A percentile compares a stretch with the other conserved stretches of the same genome.
Evolutionary conservation across 2,888 invertebrate genomes (phyloP).

Genomic region (Trissolcus brochymenae): DNA sequence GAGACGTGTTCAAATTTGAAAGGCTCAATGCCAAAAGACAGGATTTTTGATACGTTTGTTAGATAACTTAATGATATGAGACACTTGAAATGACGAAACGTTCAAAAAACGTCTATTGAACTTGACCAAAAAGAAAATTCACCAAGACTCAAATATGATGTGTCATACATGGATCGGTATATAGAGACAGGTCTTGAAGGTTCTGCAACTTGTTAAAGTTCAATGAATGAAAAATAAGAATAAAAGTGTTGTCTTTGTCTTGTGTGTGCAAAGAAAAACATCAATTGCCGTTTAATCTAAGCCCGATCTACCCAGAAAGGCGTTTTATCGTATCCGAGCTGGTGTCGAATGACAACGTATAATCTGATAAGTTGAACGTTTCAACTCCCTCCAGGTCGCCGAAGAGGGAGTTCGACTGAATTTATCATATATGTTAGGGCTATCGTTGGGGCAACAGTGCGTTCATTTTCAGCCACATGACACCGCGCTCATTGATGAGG

Average conservation of each 20-base stretch:
- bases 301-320: constrained; percentile 27
- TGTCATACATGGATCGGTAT: no score
- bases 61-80: no score
- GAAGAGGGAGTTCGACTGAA: constrained; percentile 66
- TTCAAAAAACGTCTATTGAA: no score
- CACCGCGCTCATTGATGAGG: constrained; percentile 16
- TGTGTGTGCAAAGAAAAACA: neutral
- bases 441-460: constrained; percentile 61
- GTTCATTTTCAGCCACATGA: constrained; percentile 52
- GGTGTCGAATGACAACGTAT: constrained; percentile 33
- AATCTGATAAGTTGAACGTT: constrained; percentile 44
- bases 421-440: constrained; percentile 67
- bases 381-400: constrained; percentile 55
- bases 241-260: neutral
- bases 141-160: no score
- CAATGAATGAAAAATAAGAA: constrained; percentile 1
- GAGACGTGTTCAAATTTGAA: no score
- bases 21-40: no score
- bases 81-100: no score
- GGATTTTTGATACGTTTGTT: no score
- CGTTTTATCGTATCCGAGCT: constrained; percentile 34
- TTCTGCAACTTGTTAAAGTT: neutral
- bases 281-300: constrained; percentile 22
- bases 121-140: no score
- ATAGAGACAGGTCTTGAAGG: no score